A percentile compares a stretch with the other conserved stretches of the same genome.
phyloP scores from a whole-genome alignment of 37 sponge, comb jelly and placozoan genomes.

The Axinella damicornis region DNA sequence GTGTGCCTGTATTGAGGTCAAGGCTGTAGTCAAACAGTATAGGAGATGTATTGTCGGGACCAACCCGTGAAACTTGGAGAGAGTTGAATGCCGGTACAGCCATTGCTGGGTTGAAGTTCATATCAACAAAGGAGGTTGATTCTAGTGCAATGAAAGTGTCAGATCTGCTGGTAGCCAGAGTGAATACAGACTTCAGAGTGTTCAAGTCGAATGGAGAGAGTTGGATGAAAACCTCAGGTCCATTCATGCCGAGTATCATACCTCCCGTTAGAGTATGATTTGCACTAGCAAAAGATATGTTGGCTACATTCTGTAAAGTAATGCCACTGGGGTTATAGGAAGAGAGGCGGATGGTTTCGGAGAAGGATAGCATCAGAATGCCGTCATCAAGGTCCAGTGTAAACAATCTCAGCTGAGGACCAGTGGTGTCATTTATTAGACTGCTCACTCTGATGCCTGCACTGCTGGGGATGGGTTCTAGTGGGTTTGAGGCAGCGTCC shows the following conservation, averaged over 20 bases:
- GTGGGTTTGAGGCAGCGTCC: slow-evolving; percentile 73
- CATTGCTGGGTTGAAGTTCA: slow-evolving; percentile 58
- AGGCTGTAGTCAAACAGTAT: slow-evolving; percentile 55
- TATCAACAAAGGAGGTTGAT: slow-evolving; percentile 65
- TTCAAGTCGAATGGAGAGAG: slow-evolving; percentile 79
- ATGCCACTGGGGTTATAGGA: slow-evolving; percentile 61
- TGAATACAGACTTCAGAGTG: slow-evolving; percentile 58
- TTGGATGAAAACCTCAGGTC: slow-evolving; percentile 49
- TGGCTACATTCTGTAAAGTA: slow-evolving; percentile 51
- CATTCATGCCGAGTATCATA: slow-evolving; percentile 43
- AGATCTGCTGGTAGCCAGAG: slow-evolving; percentile 45
- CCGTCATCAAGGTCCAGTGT: slow-evolving; percentile 76
- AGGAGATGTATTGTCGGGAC: slow-evolving; percentile 57
- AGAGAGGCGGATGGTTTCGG: slow-evolving; percentile 77
- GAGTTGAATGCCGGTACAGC: slow-evolving; percentile 36
- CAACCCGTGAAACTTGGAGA: slow-evolving; percentile 26
- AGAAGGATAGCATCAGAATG: slow-evolving; percentile 71
- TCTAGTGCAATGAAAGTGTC: slow-evolving; percentile 69
- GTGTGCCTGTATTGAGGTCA: slow-evolving; percentile 72
- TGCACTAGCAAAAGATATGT: slow-evolving; percentile 7
- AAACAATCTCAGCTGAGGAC: slow-evolving; percentile 63
- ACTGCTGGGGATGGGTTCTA: slow-evolving; percentile 30
- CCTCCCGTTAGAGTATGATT: slow-evolving; percentile 78
- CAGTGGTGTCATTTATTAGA: slow-evolving; percentile 54
- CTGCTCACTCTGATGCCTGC: slow-evolving; percentile 15